Base-by-base conservation (phyloP, 1,140 invertebrate genomes). In the Scaptomyza hsui region DNA sequence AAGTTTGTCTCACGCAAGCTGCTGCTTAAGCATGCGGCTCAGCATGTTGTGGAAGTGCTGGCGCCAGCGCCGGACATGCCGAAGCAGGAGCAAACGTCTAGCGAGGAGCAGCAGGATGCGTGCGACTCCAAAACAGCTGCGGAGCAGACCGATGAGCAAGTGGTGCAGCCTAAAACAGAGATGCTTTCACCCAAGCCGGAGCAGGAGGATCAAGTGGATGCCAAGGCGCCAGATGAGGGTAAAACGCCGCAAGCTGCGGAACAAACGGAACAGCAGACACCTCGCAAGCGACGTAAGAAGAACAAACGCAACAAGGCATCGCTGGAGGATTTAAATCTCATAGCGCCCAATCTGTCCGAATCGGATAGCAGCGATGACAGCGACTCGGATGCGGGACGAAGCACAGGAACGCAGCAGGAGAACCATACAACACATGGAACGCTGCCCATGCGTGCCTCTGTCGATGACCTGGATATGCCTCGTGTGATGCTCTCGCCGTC, bases 1-100 rank as follows among this genome's bases (percentile, higher is more conserved):
- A 94, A 94, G 65, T 97, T 97, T 92, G 95, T 97, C 32, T 97
- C 96, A 0, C 95, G 95, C 60, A 97, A 96, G 89, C 85, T 97
- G 1, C 82, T 97, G 4, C 74, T 92, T 4, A 96, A 95, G 83
- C 96, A 97, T 90, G 92, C 70, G 91, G 90, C 29, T 32, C 13
- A 92, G 70, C 90, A 92, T n/a, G 92, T 93, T 76, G 51, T 60
- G n/a, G 88, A 65, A 61, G 67, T 13, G 3, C 41, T 35, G 5
- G 1, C 5, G 16, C 0, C 10, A 1, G 2, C 7, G 10, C 15
- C 16, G 13, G 12, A 26, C 1, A 13, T 26, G 7, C 2, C 16
- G 3, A 35, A 45, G 3, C 1, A 29, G 51, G 45, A 73, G 9
- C 16, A 57, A 5, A 6, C 24, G 4, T 24, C 24, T 4, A 5